Base-by-base conservation (phyloP, 2,113 vertebrate genomes). In the Callospermophilus lateralis region DNA sequence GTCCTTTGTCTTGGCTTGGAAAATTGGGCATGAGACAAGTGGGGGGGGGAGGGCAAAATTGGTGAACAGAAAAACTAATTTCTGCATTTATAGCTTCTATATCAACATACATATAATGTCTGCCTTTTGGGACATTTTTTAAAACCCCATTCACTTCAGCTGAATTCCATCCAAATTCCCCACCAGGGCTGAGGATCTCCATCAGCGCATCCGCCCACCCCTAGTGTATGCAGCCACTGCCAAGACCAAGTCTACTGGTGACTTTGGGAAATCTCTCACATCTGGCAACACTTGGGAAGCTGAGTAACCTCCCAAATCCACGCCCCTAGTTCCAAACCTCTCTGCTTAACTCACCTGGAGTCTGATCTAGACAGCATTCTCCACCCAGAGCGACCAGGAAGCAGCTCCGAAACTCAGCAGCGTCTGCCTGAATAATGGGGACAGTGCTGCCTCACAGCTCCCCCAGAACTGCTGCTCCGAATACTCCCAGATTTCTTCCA, bases 311-410 rank as follows among this genome's bases (percentile, higher is more conserved):
- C 26, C 39, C 72, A 30, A 8, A 24, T 58, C n/a, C 80, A 95
- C 19, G 10, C 63, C 81, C 48, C 9, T 32, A 34, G 68, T 55
- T 93, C 34, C 5, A 91, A 85, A 97, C 34, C 85, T 81, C 34
- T 39, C 74, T 8, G 48, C n/a, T 55, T 73, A 84, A 92, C 97
- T 98, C 95, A 97, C 97, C 97, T 92, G 94, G 73, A 90, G 53
- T 90, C 97, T 28, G 92, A 65, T 94, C 84, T 67, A 67, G 89
- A 53, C 1, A 16, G 81, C 93, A 94, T 84, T 84, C 79, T 92
- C 89, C 72, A 32, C 83, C 80, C n/a, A 16, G n/a, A 34, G 45
- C 26, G 34, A 39, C 83, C 5, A 48, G 73, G 30, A 48, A 86
- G 53, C 48, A 34, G 70, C 79, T 16, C 83, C 1, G 24, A 20